Evolutionary conservation across 2,113 vertebrate species (phyloP), one percentile per base, ranked within the genome.

Genomic region (Aptenodytes forsteri): DNA sequence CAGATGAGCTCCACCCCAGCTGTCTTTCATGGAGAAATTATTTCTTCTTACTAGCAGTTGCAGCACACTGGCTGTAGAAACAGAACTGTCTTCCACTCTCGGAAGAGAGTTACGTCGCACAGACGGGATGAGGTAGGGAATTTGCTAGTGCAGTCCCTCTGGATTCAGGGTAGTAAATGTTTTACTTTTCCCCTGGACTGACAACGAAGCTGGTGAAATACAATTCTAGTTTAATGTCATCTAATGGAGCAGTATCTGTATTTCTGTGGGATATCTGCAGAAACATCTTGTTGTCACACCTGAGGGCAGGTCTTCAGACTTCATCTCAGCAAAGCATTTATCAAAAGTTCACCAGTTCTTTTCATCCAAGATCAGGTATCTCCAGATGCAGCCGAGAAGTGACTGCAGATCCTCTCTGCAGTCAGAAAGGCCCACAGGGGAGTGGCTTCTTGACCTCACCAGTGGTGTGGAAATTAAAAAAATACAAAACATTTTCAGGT

Each of bases 351-450:
- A 97, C 94, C 94, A 83, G 77, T 96, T 97, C 98, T 99, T 98
- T 98, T 98, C 97, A 98, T 97, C 96, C 93, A 95, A 97, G 98
- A 98, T 99, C 98, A 97, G 97, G 98, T 99, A 97, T 98, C 98
- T 93, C 87, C 78, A 89, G 80, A 94, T 94, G 77, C 92, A 96
- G 94, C 95, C 5, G 20, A 93, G 87, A 89, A 94, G 95, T 52
- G 90, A 22, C 49, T 89, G 36, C 59, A 78, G 85, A 49, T 96
- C 89, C 91, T 91, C 85, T 70, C 81, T 81, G 59, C 93, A 94
- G 75, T 49, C 64, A 97, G 59, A 65, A 59, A 95, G 94, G 16
- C 88, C 94, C 95, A 96, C 87, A 89, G 89, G 97, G 93, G 96
- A 78, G 93, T 10, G 18, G 64, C 84, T 93, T 83, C 73, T 77